These are phyloP conservation scores for Mythimna loreyi DNA, from an alignment of 2,888 invertebrate species.

Conservation along the genomic window DNA sequence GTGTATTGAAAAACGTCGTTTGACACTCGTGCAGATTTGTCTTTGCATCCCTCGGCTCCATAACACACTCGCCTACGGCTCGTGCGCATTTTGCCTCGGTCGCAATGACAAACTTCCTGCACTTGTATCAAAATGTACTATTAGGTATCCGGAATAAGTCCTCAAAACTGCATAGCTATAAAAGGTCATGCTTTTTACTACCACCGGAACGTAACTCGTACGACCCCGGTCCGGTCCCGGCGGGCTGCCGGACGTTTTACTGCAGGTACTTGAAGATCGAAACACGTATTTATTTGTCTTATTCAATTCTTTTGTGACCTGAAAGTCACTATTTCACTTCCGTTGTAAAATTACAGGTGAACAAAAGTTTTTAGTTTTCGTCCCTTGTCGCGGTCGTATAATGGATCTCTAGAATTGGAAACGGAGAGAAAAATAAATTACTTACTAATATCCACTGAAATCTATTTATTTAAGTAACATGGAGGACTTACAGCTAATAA, in stretches of 20 bases:
- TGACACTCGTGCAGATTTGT: too few relatives aligned
- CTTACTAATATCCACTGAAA: too few relatives aligned
- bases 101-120: too few relatives aligned
- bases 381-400: not conserved
- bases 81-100: too few relatives aligned
- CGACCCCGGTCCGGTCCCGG: conserved; percentile 33
- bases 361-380: conserved; percentile 1
- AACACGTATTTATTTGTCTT: conserved; percentile 50
- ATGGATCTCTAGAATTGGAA: too few relatives aligned
- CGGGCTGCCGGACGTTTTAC: conserved; percentile 44
- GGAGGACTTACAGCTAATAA: too few relatives aligned
- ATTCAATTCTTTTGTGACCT: conserved; percentile 35
- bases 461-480: too few relatives aligned
- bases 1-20: too few relatives aligned
- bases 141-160: conserved; percentile 54
- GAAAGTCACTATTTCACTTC: conserved; percentile 19
- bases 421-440: too few relatives aligned
- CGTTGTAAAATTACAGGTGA: conserved; percentile 12
- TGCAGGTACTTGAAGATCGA: conserved; percentile 28
- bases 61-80: too few relatives aligned
- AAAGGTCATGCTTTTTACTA: conserved; percentile 60
- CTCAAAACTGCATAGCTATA: conserved; percentile 60
- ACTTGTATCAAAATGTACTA: too few relatives aligned
- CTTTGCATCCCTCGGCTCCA: too few relatives aligned
- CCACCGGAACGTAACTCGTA: conserved; percentile 50